phyloP scores from a whole-genome alignment of 2,797 vertebrate genomes.

The Hippopotamyrus pictus region DNA sequence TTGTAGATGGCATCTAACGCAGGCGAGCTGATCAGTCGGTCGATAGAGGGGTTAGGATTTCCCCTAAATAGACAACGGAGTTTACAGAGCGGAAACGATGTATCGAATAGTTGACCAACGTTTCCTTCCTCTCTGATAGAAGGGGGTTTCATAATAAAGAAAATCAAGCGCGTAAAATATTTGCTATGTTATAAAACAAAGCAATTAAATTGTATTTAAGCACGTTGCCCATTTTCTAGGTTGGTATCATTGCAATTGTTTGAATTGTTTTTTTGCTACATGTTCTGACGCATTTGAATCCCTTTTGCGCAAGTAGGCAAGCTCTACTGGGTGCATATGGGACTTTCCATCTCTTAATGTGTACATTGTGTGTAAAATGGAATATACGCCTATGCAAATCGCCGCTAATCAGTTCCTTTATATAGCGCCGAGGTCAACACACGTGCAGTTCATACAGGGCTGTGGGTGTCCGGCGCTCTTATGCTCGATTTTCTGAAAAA shows the following conservation, averaged over 20 bases:
- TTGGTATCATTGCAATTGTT: constrained; percentile 19
- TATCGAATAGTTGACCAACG: constrained; percentile 44
- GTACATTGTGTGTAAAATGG: constrained; percentile 35
- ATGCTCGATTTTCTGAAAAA: constrained; percentile 22
- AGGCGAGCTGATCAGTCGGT: constrained; percentile 25
- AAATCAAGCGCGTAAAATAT: constrained; percentile 17
- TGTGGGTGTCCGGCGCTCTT: constrained; percentile 29
- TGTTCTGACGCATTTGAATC: constrained; percentile 30
- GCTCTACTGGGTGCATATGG: constrained; percentile 23
- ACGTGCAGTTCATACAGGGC: constrained; percentile 14
- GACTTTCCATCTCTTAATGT: constrained; percentile 40
- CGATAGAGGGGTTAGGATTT: constrained; percentile 39
- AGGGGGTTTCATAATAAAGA: constrained; percentile 43
- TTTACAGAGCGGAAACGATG: constrained; percentile 52
- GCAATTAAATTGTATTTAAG: constrained; percentile 28
- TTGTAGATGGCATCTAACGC: constrained; percentile 1
- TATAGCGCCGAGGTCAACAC: constrained; percentile 28
- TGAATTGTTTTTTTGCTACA: not conserved
- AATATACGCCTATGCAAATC: constrained; percentile 46
- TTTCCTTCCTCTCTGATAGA: constrained; percentile 44
- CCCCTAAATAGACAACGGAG: constrained; percentile 46
- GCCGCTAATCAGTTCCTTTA: constrained; percentile 34
- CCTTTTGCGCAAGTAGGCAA: constrained; percentile 28
- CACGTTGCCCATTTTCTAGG: not conserved
- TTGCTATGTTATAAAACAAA: constrained; percentile 22